Evolutionary conservation across 2,888 invertebrate genomes (phyloP).

Genomic region (Pristionchus maxplancki): DNA sequence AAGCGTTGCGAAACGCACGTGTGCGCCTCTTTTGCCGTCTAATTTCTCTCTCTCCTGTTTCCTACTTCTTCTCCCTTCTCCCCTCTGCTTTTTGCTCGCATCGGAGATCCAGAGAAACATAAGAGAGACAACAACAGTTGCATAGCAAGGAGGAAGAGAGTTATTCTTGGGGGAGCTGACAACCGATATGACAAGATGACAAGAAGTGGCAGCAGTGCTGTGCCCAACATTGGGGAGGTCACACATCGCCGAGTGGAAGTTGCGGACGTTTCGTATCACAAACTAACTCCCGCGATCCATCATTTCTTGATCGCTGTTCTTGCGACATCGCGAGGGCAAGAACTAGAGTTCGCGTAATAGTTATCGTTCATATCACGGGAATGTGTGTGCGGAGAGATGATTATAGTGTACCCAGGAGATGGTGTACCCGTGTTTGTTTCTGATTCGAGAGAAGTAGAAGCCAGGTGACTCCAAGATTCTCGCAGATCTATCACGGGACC

Average conservation of each 20-base stretch:
- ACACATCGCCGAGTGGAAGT: too few relatives aligned
- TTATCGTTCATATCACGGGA: too few relatives aligned
- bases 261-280: neutral
- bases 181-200: neutral
- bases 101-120: neutral
- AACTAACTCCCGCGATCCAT: constrained; percentile 7
- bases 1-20: neutral
- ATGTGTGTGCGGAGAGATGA: neutral
- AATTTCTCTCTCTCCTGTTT: neutral
- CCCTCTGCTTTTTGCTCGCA: neutral
- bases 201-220: too few relatives aligned
- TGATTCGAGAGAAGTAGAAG: too few relatives aligned
- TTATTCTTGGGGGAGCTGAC: neutral
- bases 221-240: too few relatives aligned
- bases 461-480: neutral
- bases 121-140: constrained; percentile 13
- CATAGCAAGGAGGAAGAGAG: neutral
- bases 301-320: neutral
- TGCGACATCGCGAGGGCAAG: neutral
- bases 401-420: neutral
- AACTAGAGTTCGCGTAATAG: neutral
- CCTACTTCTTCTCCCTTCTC: neutral
- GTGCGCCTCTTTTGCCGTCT: neutral
- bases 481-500: constrained; percentile 9
- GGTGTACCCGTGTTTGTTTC: neutral